Evolutionary conservation across 1,140 invertebrate species (phyloP), one percentile per base, ranked within the genome.

Genomic region (Trichomalopsis sarcophagae): DNA sequence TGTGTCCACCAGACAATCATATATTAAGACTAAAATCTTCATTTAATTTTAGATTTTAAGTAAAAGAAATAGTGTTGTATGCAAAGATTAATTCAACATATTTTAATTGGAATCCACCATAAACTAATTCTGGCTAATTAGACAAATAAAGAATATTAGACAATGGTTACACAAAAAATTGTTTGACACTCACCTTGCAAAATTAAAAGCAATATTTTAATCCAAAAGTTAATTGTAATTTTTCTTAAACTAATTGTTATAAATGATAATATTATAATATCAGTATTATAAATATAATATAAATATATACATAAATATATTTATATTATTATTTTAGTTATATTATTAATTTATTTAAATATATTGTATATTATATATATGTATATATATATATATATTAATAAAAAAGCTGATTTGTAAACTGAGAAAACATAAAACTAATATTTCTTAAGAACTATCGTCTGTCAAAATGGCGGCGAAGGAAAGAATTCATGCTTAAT

Each of bases 391-490:
- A 75, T 36, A 27, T 40, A 92, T 94, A 95, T 94, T 94, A 92
- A 94, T 94, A 93, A 92, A 92, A 93, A 94, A n/a, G 55, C 94
- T 94, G 94, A 93, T 93, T 93, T 94, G 94, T 94, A 94, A 94
- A 95, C 95, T 94, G 93, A 94, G 93, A 95, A 94, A 94, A 95
- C 94, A 95, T 95, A 94, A 95, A 94, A 95, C 94, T 94, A 95
- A 93, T 93, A 94, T 94, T 95, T 84, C 95, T 94, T 91, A 90
- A 94, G 94, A 95, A 94, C 94, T 95, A 94, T 94, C 95, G 94
- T 94, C 95, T 95, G 95, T 96, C 95, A 96, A 96, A 95, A 96
- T 96, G 95, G 95, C 95, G 95, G 95, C 95, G 94, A 94, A 95
- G 94, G 94, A 95, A 95, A 95, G 94, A 92, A 93, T 95, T 95